phyloP scores from a whole-genome alignment of 2,888 invertebrate species.

The Cantharis lateralis region DNA sequence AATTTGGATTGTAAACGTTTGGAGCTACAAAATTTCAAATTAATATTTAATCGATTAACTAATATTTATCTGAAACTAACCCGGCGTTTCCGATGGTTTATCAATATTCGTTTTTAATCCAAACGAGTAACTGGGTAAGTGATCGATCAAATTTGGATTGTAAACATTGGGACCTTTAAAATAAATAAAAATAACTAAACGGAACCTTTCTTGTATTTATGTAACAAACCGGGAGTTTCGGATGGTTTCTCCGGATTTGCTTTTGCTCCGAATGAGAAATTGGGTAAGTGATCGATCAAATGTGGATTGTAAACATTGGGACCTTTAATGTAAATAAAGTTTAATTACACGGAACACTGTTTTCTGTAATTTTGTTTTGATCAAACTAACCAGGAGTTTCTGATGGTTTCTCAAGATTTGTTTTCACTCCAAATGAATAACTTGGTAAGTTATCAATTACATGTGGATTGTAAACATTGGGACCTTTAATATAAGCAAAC shows the following conservation, averaged over 20 bases:
- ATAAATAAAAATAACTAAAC: conserved; percentile 29
- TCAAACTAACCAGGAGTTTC: conserved; percentile 62
- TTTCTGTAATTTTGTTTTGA: not conserved
- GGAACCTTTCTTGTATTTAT: not conserved
- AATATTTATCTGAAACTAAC: conserved; percentile 1
- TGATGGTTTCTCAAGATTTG: conserved; percentile 62
- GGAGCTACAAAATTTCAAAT: conserved; percentile 60
- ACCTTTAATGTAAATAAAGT: conserved; percentile 61
- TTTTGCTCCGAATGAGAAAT: conserved; percentile 72
- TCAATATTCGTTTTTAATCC: conserved; percentile 67
- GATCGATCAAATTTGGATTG: conserved; percentile 70
- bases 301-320: conserved; percentile 81
- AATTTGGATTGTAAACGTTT: conserved; percentile 67
- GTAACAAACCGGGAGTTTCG: conserved; percentile 62
- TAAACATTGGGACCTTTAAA: conserved; percentile 83
- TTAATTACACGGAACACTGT: too few species aligned
- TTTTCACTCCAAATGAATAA: conserved; percentile 72
- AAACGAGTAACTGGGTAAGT: conserved; percentile 70
- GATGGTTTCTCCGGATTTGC: conserved; percentile 63
- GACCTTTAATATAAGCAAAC: too few species aligned
- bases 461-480: conserved; percentile 79
- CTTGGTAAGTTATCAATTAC: conserved; percentile 68
- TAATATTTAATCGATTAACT: not conserved
- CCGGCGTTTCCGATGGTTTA: conserved; percentile 68
- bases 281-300: conserved; percentile 67